A percentile compares a stretch with the other conserved stretches of the same genome.
These are phyloP conservation scores for Antedon mediterranea DNA, from an alignment of 53 echinoderm and acorn worm species.

Conservation along the genomic window DNA sequence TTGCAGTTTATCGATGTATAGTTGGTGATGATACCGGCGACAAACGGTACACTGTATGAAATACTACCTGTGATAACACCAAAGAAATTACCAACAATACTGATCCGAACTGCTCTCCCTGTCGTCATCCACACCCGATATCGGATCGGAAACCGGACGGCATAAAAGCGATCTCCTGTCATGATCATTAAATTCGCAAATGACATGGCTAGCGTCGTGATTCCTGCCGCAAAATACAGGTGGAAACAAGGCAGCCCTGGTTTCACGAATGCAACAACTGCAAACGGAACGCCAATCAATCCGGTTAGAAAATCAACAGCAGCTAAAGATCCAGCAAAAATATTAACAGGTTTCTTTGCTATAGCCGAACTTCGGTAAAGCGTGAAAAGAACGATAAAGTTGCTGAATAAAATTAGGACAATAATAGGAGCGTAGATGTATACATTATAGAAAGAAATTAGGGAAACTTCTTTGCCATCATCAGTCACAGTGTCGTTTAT, in stretches of 20 bases:
- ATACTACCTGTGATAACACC: neutral
- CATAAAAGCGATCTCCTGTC: neutral
- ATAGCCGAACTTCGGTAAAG: neutral
- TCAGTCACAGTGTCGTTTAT: too few relatives aligned
- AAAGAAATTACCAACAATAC: neutral
- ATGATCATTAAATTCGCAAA: neutral
- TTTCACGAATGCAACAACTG: neutral
- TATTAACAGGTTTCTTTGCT: neutral
- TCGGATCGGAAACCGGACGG: neutral
- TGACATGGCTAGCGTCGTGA: neutral
- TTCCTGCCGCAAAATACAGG: neutral
- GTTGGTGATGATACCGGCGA: neutral
- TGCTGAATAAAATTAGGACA: neutral
- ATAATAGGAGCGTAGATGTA: too few relatives aligned
- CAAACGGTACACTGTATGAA: neutral
- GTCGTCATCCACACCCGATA: neutral
- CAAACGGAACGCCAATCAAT: neutral
- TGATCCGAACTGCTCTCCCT: neutral
- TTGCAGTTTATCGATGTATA: neutral
- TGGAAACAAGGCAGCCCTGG: neutral
- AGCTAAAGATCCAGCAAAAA: neutral
- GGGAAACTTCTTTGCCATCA: too few relatives aligned
- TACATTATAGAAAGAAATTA: too few relatives aligned
- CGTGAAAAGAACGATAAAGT: neutral
- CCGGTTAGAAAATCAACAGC: neutral